Percentiles rank a stretch among this genome's conserved stretches.
phyloP scores from a whole-genome alignment of 1,140 invertebrate genomes.

The Drosophila mojavensis region DNA sequence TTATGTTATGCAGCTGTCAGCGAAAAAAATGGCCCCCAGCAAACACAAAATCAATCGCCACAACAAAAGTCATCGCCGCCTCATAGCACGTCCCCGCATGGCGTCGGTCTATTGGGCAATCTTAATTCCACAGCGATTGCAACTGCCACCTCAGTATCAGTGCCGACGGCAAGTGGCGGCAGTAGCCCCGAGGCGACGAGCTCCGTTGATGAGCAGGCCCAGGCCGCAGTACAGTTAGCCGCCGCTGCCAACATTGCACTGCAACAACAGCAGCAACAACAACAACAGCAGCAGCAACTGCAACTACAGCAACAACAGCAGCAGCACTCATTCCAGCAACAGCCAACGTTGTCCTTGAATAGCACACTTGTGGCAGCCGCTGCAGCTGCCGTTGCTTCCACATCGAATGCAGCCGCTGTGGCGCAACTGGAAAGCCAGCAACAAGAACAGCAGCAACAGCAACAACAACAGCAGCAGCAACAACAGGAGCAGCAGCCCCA shows the following conservation, averaged over 20 bases:
- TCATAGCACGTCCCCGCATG: constrained; percentile 67
- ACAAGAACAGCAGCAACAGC: constrained; percentile 69
- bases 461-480: constrained; percentile 44
- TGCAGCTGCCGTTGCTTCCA: constrained; percentile 57
- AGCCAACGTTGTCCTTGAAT: constrained; percentile 61
- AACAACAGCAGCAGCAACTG: constrained; percentile 18
- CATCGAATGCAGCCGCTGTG: constrained; percentile 55
- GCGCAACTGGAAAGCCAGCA: constrained; percentile 60
- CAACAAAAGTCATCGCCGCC: constrained; percentile 77
- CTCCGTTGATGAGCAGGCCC: constrained; percentile 59
- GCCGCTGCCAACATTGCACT: constrained; percentile 74
- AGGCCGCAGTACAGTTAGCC: constrained; percentile 67
- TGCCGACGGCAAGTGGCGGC: constrained; percentile 60
- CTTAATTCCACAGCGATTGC: constrained; percentile 71
- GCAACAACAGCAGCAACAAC: constrained; percentile 51
- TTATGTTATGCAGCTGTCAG: constrained; percentile 60
- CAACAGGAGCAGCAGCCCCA: constrained; percentile 69
- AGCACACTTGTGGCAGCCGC: constrained; percentile 59
- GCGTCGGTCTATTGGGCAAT: constrained; percentile 64
- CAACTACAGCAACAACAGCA: constrained; percentile 61
- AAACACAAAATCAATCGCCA: constrained; percentile 60
- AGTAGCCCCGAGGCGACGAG: constrained; percentile 60
- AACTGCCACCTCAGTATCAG: constrained; percentile 64
- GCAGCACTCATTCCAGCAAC: constrained; percentile 62
- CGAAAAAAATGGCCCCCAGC: constrained; percentile 78